Evolutionary conservation across 1,140 invertebrate genomes (phyloP).

Genomic region (roundworm (Caenorhabditis elegans)): WBcel235 BX284604.4:13356001-13356500

Average conservation of each 20-base stretch:
- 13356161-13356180: background rate
- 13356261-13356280: background rate
- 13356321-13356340: background rate
- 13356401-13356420: no score
- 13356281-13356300: background rate
- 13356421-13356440: no score
- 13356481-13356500: no score
- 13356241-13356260: background rate
- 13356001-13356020: slow-evolving; percentile 5
- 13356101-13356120: no score
- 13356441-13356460: no score
- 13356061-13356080: slow-evolving; percentile 17
- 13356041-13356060: no score
- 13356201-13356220: background rate
- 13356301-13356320: background rate
- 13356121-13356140: background rate
- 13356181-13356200: background rate
- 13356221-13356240: background rate
- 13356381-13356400: no score
- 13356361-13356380: no score
- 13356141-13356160: no score
- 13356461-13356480: no score
- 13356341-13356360: background rate
- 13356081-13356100: slow-evolving; percentile 2
- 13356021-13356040: background rate